Percentiles rank a stretch among this genome's conserved stretches.
These are phyloP conservation scores for Ceratosolen fusciceps DNA, from an alignment of 1,140 invertebrate genomes.

Conservation along the genomic window DNA sequence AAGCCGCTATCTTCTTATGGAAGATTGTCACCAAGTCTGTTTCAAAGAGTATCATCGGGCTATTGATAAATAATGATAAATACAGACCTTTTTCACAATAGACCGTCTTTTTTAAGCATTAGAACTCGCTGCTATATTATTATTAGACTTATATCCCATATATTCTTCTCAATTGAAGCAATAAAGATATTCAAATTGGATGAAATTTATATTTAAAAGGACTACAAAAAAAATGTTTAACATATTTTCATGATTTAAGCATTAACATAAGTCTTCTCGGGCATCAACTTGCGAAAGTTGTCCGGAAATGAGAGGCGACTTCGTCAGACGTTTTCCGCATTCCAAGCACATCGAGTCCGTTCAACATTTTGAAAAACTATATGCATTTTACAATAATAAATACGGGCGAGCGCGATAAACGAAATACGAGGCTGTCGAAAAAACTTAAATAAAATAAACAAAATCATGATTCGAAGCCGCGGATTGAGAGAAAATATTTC, in stretches of 20 bases:
- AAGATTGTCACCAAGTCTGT: too few relatives aligned
- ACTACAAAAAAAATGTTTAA: not conserved
- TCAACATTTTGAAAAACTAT: constrained; percentile 14
- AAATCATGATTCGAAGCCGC: constrained; percentile 1
- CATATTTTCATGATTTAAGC: constrained; percentile 1
- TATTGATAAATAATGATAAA: too few relatives aligned
- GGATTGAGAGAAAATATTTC: constrained; percentile 2
- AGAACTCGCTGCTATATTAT: too few relatives aligned
- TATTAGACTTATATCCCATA: too few relatives aligned
- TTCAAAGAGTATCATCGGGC: too few relatives aligned
- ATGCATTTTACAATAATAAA: constrained; percentile 8
- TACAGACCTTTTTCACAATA: too few relatives aligned
- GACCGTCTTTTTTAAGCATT: too few relatives aligned
- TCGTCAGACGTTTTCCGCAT: constrained; percentile 3
- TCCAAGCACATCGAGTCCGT: not conserved
- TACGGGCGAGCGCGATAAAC: not conserved
- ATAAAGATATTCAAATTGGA: too few relatives aligned
- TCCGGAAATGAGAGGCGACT: constrained; percentile 1
- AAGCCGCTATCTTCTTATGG: too few relatives aligned
- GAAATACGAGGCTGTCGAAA: constrained; percentile 3
- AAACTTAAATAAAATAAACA: constrained; percentile 26
- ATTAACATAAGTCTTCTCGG: not conserved
- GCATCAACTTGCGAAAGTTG: constrained; percentile 13
- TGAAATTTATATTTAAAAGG: too few relatives aligned
- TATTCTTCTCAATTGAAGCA: too few relatives aligned